Percentiles rank a stretch among this genome's conserved stretches.
Conservation (phyloP, 2,797 vertebrate genomes). For the Triplophysa yarkandensis region DNA sequence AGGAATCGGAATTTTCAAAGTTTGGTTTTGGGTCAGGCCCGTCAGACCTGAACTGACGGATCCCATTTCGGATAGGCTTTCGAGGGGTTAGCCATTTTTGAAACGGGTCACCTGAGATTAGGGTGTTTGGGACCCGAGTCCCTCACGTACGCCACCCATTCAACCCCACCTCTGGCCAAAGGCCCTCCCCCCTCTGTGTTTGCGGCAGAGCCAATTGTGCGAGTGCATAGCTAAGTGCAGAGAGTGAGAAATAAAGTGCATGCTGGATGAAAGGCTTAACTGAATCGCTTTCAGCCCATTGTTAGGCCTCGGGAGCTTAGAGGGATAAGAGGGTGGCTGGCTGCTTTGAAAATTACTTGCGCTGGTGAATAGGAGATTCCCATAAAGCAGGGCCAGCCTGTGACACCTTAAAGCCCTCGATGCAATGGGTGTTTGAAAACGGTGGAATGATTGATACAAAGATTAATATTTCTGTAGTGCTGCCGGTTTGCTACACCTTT, state of each 20-base stretch:
- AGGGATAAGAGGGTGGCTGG: constrained; percentile 92
- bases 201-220: constrained; percentile 77
- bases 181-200: constrained; percentile 63
- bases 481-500: constrained; percentile 4
- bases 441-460: constrained; percentile 73
- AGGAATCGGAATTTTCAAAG: constrained; percentile 61
- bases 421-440: constrained; percentile 57
- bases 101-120: constrained; percentile 72
- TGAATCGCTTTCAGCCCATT: constrained; percentile 98
- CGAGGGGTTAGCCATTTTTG: constrained; percentile 74
- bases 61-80: constrained; percentile 72
- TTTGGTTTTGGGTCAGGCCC: constrained; percentile 67
- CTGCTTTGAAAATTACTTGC: constrained; percentile 97
- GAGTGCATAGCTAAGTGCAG: constrained; percentile 77
- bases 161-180: constrained; percentile 61
- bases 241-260: constrained; percentile 93
- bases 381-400: constrained; percentile 81
- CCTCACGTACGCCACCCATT: constrained; percentile 34
- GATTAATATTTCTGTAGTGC: constrained; percentile 71
- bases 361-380: constrained; percentile 93
- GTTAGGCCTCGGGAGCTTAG: constrained; percentile 93
- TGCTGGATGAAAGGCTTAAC: constrained; percentile 92
- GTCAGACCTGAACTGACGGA: constrained; percentile 66
- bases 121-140: constrained; percentile 66
- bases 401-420: constrained; percentile 72